Evolutionary conservation across 1,140 invertebrate genomes (phyloP), one percentile per base, ranked within the genome.

Genomic region (Drosophila trapezifrons): DNA sequence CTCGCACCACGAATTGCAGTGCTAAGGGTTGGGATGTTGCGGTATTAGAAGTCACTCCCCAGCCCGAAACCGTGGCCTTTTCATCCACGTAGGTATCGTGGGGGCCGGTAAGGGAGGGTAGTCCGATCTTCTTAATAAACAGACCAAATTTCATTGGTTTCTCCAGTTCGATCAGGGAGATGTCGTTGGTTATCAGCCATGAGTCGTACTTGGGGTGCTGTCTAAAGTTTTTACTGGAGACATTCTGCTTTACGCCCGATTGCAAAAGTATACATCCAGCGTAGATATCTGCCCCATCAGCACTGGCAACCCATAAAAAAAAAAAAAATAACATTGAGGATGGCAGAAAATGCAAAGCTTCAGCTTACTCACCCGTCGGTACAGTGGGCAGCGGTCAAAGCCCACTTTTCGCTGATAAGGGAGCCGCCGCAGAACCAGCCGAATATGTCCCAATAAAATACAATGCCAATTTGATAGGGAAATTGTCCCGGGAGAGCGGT

Each of bases 51-150:
- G 32, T 66, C 45, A 76, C 65, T 43, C 83, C 83, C 57, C 67
- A 87, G 35, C 83, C 83, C 69, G 83, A 87, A 17, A 81, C 75
- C 2, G 71, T 57, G 25, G 76, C 81, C 15, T n/a, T 49, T 32
- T 81, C 27, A 13, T 76, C 76, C 8, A 27, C 56, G 18, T 81
- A 85, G 51, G 74, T 76, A 29, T 67, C 71, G 67, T 85, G 78
- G 51, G 37, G 59, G 67, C 37, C 65, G 47, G 69, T 13, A 25
- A 63, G 13, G 3, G 46, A 1, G n/a, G 83, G 83, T 54, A 87
- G 42, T 0, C 9, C n/a, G 37, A 81, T 57, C 46, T 60, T 76
- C 25, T 76, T 76, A 42, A 87, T 29, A 66, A 25, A 38, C 13
- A 2, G 22, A 74, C 22, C 27, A 2, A 0, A 81, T 25, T 4